Base-by-base conservation (phyloP, 1,140 invertebrate genomes). In the Lordiphosa clarofinis region DNA sequence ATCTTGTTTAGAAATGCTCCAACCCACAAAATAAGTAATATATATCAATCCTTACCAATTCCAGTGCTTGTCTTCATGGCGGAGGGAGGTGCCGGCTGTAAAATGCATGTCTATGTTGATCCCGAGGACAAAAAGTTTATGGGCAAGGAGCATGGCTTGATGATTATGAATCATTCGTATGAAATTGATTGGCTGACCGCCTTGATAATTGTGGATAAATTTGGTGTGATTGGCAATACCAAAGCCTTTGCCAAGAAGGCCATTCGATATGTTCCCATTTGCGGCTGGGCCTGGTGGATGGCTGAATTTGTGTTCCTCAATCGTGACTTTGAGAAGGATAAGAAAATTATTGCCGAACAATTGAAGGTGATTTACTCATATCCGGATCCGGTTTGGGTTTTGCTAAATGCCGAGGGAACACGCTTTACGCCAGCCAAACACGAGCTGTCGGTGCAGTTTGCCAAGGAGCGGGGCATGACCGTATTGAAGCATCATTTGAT, bases 201-300 rank as follows among this genome's bases (percentile, higher is more conserved):
- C 21, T 97, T 96, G 95, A 92, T 96, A 66, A 91, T 96, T 54
- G 94, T 93, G 75, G 96, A 97, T 66, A 92, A 94, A 65, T 90
- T 94, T 66, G 79, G 90, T 71, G 90, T 95, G 52, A 90, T 98
- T 72, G 96, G 96, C 43, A 96, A 96, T 89, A 95, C 95, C 61
- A 98, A 98, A 92, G 95, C 96, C 2, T 98, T 96, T 90, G 95
- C 96, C 4, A 99, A 99, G 90, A 96, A 97, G 88, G 93, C 94
- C 4, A 93, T 98, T 62, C 93, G 95, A 69, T 97, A 96, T 81
- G 91, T 98, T 52, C 97, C 97, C 4, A 93, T 96, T 1, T 91
- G 98, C 58, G 97, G 97, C 40, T 99, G 97, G 97, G 93, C 94
- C 53, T 99, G 96, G 96, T 94, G 95, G 90, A 96, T 98, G 90